phyloP scores from a whole-genome alignment of 2,113 vertebrate genomes.

The Podarcis muralis region DNA sequence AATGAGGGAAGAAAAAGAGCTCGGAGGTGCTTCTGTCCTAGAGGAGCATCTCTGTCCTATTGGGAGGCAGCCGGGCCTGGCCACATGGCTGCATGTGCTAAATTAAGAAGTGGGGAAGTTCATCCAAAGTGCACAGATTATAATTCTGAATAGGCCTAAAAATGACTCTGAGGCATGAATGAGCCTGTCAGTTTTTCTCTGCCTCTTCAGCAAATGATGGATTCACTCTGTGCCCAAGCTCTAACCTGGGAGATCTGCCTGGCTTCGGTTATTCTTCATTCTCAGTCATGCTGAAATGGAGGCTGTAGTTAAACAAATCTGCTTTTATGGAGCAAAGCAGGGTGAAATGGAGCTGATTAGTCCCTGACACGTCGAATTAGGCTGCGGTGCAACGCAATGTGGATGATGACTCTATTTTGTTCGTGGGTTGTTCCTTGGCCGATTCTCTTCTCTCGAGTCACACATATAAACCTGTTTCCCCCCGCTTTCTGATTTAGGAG shows the following conservation, averaged over 20 bases:
- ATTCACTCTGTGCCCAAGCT: conserved; percentile 71
- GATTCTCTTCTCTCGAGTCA: conserved; percentile 14
- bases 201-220: conserved; percentile 79
- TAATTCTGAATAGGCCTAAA: conserved; percentile 88
- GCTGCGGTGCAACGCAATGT: conserved; percentile 58
- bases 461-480: neutral
- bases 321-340: conserved; percentile 80
- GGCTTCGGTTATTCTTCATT: conserved; percentile 73
- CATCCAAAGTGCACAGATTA: conserved; percentile 89
- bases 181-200: conserved; percentile 88
- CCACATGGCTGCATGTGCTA: conserved; percentile 73
- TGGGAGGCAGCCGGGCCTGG: conserved; percentile 63
- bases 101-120: conserved; percentile 82
- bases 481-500: conserved; percentile 21
- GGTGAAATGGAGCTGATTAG: conserved; percentile 97
- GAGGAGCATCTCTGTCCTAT: conserved; percentile 65
- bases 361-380: conserved; percentile 88
- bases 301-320: conserved; percentile 91
- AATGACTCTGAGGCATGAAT: conserved; percentile 90
- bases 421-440: conserved; percentile 23
- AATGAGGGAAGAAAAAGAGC: conserved; percentile 60
- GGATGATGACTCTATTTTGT: conserved; percentile 77
- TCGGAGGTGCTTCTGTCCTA: conserved; percentile 65
- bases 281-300: conserved; percentile 83
- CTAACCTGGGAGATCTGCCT: conserved; percentile 77